Base-by-base conservation (phyloP, 2,113 vertebrate genomes). In the Gopherus evgoodei region DNA sequence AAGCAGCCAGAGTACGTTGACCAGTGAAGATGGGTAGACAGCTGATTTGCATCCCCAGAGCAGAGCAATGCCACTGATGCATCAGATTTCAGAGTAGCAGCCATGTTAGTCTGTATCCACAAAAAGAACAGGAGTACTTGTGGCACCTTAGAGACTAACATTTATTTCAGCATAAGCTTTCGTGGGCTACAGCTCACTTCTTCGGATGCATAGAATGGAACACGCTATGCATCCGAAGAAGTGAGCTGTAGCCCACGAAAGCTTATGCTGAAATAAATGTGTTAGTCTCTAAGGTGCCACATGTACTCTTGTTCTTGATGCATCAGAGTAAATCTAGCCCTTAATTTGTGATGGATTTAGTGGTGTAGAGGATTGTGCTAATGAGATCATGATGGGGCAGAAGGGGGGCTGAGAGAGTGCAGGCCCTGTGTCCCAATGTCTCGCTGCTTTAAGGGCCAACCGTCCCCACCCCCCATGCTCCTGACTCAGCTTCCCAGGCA, bases 361-460 rank as follows among this genome's bases (percentile, higher is more conserved):
- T 5, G 38, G 72, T 22, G 22, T 22, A 24, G 22, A 11, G 72
- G 10, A 21, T 22, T 25, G 22, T 75, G 72, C 21, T 42, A 44
- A 11, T 19, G 5, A 42, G 8, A 24, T 11, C 69, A 75, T 24
- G 21, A 69, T 3, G 9, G 38, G 38, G n/a, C 10, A 9, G 9
- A 17, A 42, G 19, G 11, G 69, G 10, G 22, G n/a, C 53, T 3
- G 11, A 31, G 38, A 80, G 54, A 52, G 0, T 5, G 24, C 6
- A 13, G 31, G 59, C n/a, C 50, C 65, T 81, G 75, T 38, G 62
- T 88, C 27, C 83, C 87, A 81, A 7, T 3, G 2, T 50, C 69
- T 86, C 88, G 24, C 8, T 0, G 0, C 27, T 62, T 14, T 62
- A 62, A 62, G 59, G 31, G 29, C 59, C 14, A 65, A 14, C 2